Evolutionary conservation across 1,140 invertebrate genomes (phyloP).

Genomic region (Drosophila simulans): DNA sequence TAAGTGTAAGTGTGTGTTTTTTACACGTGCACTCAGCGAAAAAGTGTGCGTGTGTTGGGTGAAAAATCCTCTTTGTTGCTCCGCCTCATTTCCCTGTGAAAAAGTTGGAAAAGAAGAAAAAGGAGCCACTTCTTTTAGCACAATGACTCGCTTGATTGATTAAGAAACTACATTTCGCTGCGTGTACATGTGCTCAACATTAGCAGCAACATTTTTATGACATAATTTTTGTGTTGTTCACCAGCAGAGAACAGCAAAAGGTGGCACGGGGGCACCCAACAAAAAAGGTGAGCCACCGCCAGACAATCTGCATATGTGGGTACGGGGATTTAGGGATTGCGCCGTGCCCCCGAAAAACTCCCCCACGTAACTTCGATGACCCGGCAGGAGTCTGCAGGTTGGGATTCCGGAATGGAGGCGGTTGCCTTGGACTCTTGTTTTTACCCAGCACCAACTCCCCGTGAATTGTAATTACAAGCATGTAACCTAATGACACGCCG

Average conservation of each 20-base stretch:
- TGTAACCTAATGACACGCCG: conserved; percentile 72
- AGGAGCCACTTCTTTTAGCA: no score
- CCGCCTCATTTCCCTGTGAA: no score
- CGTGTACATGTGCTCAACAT: conserved; percentile 44
- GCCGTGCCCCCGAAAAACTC: conserved; percentile 11
- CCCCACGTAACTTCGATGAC: conserved; percentile 57
- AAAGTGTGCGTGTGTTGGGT: not conserved
- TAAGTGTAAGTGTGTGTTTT: conserved; percentile 1
- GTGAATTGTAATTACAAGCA: conserved; percentile 77
- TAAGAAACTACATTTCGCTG: not conserved
- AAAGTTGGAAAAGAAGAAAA: no score
- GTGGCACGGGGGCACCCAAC: not conserved
- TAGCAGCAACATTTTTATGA: conserved; percentile 73
- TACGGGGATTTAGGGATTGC: conserved; percentile 12
- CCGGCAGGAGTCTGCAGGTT: conserved; percentile 30
- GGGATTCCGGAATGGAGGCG: conserved; percentile 6
- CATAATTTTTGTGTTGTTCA: conserved; percentile 69
- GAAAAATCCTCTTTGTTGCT: no score
- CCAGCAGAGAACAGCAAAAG: conserved; percentile 8
- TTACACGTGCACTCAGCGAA: conserved; percentile 16
- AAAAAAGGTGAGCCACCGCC: conserved; percentile 22
- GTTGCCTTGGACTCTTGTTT: conserved; percentile 18
- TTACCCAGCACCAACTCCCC: conserved; percentile 5
- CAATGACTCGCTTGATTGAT: not conserved
- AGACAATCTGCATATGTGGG: conserved; percentile 64